phyloP scores from a whole-genome alignment of 2,888 invertebrate species.

The Parelbella ahira region DNA sequence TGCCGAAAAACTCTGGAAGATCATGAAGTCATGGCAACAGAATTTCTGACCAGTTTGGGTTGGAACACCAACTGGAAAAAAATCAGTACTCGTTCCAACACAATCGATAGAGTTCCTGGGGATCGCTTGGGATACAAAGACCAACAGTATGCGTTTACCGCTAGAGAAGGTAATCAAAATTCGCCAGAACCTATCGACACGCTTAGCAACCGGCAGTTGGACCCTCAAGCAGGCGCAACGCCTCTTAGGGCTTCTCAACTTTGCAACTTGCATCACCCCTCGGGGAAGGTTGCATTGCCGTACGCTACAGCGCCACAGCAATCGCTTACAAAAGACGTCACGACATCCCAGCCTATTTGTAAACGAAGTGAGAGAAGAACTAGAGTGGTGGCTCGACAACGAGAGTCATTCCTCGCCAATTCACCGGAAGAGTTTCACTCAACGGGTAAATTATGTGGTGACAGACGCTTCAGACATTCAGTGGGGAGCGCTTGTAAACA shows the following conservation, averaged over 20 bases:
- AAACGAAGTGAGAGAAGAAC: conserved; percentile 13
- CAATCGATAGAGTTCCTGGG: conserved; percentile 20
- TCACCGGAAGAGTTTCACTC: not conserved
- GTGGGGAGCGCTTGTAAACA: conserved; percentile 24
- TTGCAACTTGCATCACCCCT: conserved; percentile 29
- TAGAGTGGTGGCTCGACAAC: conserved; percentile 25
- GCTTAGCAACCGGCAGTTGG: conserved; percentile 13
- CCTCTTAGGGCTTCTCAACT: conserved; percentile 30
- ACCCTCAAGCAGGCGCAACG: conserved; percentile 28
- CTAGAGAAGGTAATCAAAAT: conserved; percentile 11
- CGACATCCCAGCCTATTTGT: not conserved
- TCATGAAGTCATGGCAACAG: no score
- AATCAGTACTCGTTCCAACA: conserved; percentile 19
- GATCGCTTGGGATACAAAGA: conserved; percentile 24
- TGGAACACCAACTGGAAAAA: conserved; percentile 12
- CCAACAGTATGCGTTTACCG: conserved; percentile 22
- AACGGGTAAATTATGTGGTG: conserved; percentile 13
- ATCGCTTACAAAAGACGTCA: not conserved
- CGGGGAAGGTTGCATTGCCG: conserved; percentile 30
- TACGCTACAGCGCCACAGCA: conserved; percentile 19
- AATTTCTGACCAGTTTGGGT: conserved; percentile 19
- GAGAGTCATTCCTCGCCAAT: not conserved
- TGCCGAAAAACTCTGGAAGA: no score
- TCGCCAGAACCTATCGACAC: not conserved
- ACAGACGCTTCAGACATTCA: conserved; percentile 18